A percentile compares a stretch with the other conserved stretches of the same genome.
phyloP scores from a whole-genome alignment of 2,888 invertebrate species.

The Bimastos eiseni region DNA sequence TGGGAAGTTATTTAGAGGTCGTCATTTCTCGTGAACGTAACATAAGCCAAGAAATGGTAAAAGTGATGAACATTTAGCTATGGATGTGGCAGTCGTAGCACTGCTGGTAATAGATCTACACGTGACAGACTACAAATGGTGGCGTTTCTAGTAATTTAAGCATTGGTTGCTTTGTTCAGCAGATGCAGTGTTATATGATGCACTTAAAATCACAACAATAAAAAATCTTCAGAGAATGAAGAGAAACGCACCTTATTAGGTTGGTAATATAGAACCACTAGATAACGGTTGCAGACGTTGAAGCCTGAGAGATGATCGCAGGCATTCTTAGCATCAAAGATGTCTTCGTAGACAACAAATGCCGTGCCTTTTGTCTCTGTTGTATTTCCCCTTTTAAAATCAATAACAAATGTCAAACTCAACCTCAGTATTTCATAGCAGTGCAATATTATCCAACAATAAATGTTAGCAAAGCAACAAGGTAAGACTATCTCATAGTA shows the following conservation, averaged over 20 bases:
- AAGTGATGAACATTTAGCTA: too few relatives aligned
- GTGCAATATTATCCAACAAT: neutral
- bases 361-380: slow-evolving; percentile 97
- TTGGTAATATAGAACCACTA: slow-evolving; percentile 98
- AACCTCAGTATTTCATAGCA: neutral
- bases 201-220: neutral
- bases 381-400: slow-evolving; percentile 78
- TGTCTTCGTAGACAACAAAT: slow-evolving; percentile 99
- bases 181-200: neutral
- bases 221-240: too few relatives aligned
- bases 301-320: slow-evolving; percentile 98
- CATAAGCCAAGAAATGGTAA: too few relatives aligned
- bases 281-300: slow-evolving; percentile 96
- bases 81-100: too few relatives aligned
- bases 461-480: too few relatives aligned
- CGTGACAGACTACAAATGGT: too few relatives aligned
- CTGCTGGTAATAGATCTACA: too few relatives aligned
- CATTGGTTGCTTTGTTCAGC: neutral
- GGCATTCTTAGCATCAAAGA: slow-evolving; percentile 99
- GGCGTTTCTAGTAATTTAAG: too few relatives aligned
- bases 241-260: slow-evolving; percentile 66
- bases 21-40: too few relatives aligned
- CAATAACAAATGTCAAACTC: slow-evolving; percentile 19
- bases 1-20: too few relatives aligned
- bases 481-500: too few relatives aligned